These are phyloP conservation scores for Montipora capitata DNA, from an alignment of 92 coral and sea anemone species.

Conservation along the genomic window DNA sequence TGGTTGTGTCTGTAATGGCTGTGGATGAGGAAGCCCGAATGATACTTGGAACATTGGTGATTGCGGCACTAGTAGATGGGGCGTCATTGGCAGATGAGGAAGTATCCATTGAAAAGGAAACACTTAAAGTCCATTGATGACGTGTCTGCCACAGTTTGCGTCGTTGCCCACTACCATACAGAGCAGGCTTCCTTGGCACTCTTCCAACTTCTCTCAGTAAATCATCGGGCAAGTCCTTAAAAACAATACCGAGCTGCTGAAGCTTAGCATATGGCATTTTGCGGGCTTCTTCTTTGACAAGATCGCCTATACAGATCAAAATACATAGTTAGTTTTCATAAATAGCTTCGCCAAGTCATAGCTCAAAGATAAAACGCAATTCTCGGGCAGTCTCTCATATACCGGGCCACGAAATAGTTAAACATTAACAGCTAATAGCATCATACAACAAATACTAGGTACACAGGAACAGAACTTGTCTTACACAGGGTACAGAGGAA, in stretches of 20 bases:
- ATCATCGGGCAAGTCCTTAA: not conserved
- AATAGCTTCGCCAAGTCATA: not conserved
- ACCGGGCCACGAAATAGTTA: too few relatives aligned
- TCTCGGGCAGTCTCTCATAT: too few relatives aligned
- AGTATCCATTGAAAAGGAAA: not conserved
- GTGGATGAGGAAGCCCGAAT: not conserved
- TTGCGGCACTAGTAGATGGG: not conserved
- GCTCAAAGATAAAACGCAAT: not conserved
- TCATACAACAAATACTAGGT: too few relatives aligned
- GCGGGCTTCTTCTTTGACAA: not conserved
- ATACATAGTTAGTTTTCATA: not conserved
- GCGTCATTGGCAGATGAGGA: not conserved
- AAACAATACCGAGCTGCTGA: not conserved
- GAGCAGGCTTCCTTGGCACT: not conserved
- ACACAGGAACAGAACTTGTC: too few relatives aligned
- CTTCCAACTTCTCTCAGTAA: not conserved
- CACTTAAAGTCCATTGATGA: not conserved
- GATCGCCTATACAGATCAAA: conserved; percentile 5
- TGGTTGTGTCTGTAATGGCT: not conserved
- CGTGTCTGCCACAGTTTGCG: conserved; percentile 8
- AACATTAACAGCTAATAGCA: too few relatives aligned
- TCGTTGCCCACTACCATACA: conserved; percentile 9
- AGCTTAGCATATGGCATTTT: conserved; percentile 19
- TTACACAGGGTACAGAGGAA: too few relatives aligned
- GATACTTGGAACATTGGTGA: not conserved